These are phyloP conservation scores for Oryzias sinensis DNA, from an alignment of 2,797 vertebrate genomes.

Conservation along the genomic window DNA sequence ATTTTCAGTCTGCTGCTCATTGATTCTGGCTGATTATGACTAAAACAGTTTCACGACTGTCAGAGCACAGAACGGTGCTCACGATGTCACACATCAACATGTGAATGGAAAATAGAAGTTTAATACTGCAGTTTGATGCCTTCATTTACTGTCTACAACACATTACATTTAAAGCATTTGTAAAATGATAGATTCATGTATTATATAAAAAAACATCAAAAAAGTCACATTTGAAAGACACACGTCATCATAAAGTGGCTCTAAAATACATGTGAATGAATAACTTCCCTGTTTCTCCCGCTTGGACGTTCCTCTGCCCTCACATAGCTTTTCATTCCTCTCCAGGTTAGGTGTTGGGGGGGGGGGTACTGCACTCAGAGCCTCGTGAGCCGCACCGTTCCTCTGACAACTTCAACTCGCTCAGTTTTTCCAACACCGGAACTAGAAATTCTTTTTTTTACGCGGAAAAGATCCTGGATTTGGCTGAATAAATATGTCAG, in stretches of 20 bases:
- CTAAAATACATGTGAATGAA: conserved; percentile 58
- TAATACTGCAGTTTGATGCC: conserved; percentile 47
- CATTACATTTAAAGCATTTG: conserved; percentile 51
- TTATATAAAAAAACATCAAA: conserved; percentile 67
- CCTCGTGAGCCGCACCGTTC: neutral
- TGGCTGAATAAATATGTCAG: too few species aligned
- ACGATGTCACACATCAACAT: too few species aligned
- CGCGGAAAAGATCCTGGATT: too few species aligned
- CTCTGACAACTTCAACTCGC: too few species aligned
- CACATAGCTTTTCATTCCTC: conserved; percentile 60
- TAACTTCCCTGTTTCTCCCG: conserved; percentile 34
- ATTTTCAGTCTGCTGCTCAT: too few species aligned
- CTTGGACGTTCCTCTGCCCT: conserved; percentile 40
- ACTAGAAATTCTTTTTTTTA: too few species aligned
- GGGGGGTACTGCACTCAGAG: conserved; percentile 34
- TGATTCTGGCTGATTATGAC: too few species aligned
- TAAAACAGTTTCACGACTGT: conserved; percentile 3
- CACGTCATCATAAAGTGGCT: conserved; percentile 74
- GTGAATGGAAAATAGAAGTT: neutral
- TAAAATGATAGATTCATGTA: conserved; percentile 69
- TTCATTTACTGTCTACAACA: conserved; percentile 60
- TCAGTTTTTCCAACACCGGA: too few species aligned
- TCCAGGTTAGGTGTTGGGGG: conserved; percentile 53
- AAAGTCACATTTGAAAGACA: conserved; percentile 59
- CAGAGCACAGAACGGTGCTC: conserved; percentile 11